These are phyloP conservation scores for Oryzias curvinotus DNA, from an alignment of 2,113 vertebrate species.

Conservation along the genomic window DNA sequence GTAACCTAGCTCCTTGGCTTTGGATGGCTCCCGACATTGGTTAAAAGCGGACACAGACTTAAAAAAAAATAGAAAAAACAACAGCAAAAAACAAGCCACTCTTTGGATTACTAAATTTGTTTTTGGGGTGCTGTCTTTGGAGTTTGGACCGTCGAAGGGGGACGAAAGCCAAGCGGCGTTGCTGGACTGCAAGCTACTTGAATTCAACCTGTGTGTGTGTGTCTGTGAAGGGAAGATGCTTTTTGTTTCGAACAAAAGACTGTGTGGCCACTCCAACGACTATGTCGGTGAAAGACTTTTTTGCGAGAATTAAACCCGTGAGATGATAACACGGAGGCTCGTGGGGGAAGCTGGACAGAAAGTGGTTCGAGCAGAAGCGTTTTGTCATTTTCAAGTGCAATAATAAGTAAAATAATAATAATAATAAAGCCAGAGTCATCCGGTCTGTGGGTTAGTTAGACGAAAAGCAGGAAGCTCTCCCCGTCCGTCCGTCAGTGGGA, in stretches of 20 bases:
- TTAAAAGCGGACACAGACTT: constrained; percentile 17
- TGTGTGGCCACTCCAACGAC: constrained; percentile 23
- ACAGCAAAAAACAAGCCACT: not conserved
- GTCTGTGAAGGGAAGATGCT: constrained; percentile 21
- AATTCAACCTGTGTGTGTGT: constrained; percentile 15
- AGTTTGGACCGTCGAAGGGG: constrained; percentile 21
- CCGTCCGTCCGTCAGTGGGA: too few relatives aligned
- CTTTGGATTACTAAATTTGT: not conserved
- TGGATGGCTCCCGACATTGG: not conserved
- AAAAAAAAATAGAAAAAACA: too few relatives aligned
- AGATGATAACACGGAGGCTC: constrained; percentile 2
- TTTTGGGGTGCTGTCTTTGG: constrained; percentile 7
- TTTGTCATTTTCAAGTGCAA: constrained; percentile 9
- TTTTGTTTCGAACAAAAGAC: constrained; percentile 36
- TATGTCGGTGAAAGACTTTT: not conserved
- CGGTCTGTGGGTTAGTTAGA: constrained; percentile 7
- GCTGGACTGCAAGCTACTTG: constrained; percentile 21
- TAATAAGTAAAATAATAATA: not conserved
- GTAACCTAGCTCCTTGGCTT: constrained; percentile 38
- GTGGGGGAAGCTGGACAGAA: not conserved
- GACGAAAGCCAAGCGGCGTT: not conserved
- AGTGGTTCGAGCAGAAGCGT: constrained; percentile 16
- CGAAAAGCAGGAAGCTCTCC: constrained; percentile 7
- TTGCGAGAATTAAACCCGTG: constrained; percentile 1
- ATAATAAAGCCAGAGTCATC: not conserved